Evolutionary conservation across 2,113 vertebrate genomes (phyloP).

Genomic region (Bambusicola thoracicus): DNA sequence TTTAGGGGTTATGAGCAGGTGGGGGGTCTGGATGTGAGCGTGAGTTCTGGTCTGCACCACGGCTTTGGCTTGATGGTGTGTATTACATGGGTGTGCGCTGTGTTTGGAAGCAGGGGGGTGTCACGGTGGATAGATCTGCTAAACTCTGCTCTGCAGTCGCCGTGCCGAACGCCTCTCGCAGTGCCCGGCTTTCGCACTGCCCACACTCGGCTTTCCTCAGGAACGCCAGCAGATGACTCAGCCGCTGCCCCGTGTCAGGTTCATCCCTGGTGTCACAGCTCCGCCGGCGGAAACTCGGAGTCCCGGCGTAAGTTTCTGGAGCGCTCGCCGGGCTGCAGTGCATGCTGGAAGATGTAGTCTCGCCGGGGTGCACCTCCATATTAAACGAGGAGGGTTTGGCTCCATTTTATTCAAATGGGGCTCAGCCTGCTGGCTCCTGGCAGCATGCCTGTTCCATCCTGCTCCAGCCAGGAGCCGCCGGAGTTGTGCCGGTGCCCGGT

Average conservation of each 20-base stretch:
- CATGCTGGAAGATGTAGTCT: conserved; percentile 66
- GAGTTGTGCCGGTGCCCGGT: background rate
- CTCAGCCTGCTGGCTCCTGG: conserved; percentile 6
- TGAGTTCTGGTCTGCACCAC: background rate
- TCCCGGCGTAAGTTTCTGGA: background rate
- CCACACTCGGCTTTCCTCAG: background rate
- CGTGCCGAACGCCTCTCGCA: background rate
- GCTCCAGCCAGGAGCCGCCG: background rate
- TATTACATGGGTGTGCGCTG: accelerated
- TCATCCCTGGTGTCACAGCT: conserved; percentile 3
- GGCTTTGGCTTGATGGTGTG: background rate
- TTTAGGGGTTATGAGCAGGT: background rate
- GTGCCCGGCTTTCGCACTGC: background rate
- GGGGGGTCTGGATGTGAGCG: background rate
- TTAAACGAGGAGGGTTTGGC: conserved; percentile 41
- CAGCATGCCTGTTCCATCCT: background rate
- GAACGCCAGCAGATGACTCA: conserved; percentile 9
- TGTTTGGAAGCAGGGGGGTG: background rate
- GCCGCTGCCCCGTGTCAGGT: background rate
- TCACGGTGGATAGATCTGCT: background rate
- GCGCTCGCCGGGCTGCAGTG: background rate
- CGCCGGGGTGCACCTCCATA: conserved; percentile 41
- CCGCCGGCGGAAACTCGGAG: background rate
- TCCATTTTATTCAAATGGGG: conserved; percentile 57
- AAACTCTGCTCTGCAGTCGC: background rate